Evolutionary conservation across 2,113 vertebrate species (phyloP).

Genomic region (Theristicus caerulescens): DNA sequence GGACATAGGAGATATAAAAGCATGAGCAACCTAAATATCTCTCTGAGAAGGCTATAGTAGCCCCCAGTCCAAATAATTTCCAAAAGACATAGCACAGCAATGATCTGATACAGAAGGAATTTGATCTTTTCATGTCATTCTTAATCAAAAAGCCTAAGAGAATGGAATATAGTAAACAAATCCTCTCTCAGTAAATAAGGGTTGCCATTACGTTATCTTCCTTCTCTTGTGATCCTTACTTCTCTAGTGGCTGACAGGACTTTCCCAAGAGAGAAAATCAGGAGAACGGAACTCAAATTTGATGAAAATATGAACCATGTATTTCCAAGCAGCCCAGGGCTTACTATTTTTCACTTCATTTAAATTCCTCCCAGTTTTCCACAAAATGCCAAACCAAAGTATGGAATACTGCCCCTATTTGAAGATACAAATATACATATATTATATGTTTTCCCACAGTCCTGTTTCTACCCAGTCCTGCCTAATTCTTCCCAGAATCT

Average conservation of each 20-base stretch:
- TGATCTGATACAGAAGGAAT: background rate
- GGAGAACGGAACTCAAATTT: background rate
- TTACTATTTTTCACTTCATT: background rate
- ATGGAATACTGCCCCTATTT: background rate
- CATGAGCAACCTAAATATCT: background rate
- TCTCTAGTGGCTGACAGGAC: background rate
- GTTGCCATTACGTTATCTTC: background rate
- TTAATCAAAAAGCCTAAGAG: background rate
- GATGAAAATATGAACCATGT: background rate
- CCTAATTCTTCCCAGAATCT: background rate
- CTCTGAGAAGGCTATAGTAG: background rate
- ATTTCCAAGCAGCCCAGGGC: background rate
- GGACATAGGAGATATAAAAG: background rate
- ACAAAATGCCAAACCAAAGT: background rate
- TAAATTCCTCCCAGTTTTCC: background rate
- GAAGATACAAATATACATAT: background rate
- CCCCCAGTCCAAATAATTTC: background rate
- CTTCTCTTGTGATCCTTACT: background rate
- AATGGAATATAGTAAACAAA: background rate
- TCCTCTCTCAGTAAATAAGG: background rate
- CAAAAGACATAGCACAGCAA: background rate
- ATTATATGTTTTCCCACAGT: background rate
- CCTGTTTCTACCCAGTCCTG: background rate
- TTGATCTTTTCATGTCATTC: background rate
- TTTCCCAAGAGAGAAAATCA: background rate